Evolutionary conservation across 2,113 vertebrate species (phyloP), one percentile per base, ranked within the genome.

Genomic region (Sitta europaea): DNA sequence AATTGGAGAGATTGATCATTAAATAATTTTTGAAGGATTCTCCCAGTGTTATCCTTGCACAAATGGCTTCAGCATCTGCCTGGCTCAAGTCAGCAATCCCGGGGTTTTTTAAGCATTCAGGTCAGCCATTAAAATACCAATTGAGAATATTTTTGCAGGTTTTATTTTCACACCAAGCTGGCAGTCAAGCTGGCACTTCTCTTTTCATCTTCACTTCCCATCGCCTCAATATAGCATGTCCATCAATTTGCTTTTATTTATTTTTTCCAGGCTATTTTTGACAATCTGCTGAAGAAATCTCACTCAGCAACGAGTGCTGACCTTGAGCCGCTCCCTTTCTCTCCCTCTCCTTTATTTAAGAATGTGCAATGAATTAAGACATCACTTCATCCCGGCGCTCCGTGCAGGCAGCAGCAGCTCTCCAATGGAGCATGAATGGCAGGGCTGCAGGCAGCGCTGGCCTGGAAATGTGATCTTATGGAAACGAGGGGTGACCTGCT

Each of bases 381-480:
- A 94, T 96, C 93, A 73, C 88, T 94, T 95, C 82, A 21, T 47
- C 87, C 35, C 61, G 1, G 16, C 11, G 0, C 71, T 94, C 94
- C 47, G 57, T 40, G 86, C 95, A 76, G 94, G 90, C 94, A 70
- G 75, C 92, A 73, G 29, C 79, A 0, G 88, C 79, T 92, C 93
- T 97, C 90, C 96, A 96, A 90, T 47, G 47, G 86, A 93, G 95
- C 97, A 92, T 97, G 97, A 97, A 97, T 87, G 94, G 96, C 97
- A 96, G 93, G 70, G 88, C 95, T 92, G 92, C 71, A 3, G 94
- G 93, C 86, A 95, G 84, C 28, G 7, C 94, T 86, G 92, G 57
- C 94, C 96, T 96, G 96, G 97, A 96, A 97, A 97, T 90, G 83
- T 77, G 95, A 97, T 96, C 80, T 96, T 71, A 97, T 96, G 91